Evolutionary conservation across 2,888 invertebrate genomes (phyloP).

Genomic region (Silvanus unidentatus): DNA sequence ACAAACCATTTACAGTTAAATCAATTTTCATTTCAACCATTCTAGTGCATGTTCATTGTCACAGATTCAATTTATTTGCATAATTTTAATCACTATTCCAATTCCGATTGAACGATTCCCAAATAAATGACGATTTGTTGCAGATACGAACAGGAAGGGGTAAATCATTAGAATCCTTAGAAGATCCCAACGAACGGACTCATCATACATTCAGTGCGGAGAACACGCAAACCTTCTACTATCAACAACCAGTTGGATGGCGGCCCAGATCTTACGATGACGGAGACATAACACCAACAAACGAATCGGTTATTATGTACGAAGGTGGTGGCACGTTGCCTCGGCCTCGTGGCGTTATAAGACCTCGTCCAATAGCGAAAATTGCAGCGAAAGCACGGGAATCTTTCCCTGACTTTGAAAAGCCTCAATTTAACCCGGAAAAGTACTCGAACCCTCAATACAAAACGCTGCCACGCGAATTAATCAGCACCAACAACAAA

Average conservation of each 20-base stretch:
- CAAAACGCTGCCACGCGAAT: constrained; percentile 51
- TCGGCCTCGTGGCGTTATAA: constrained; percentile 72
- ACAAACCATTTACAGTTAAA: background rate
- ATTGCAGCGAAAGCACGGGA: constrained; percentile 54
- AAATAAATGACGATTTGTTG: constrained; percentile 24
- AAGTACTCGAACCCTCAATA: constrained; percentile 46
- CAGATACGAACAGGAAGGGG: constrained; percentile 79
- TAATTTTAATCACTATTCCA: background rate
- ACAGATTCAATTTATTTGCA: background rate
- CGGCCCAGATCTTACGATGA: constrained; percentile 71
- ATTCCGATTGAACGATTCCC: background rate
- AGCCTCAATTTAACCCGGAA: constrained; percentile 44
- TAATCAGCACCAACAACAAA: constrained; percentile 46
- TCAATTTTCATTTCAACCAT: background rate
- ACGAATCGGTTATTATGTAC: constrained; percentile 54
- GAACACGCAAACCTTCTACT: constrained; percentile 55
- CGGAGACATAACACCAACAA: constrained; percentile 85
- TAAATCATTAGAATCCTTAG: constrained; percentile 78
- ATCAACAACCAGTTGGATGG: constrained; percentile 46
- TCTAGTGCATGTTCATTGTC: constrained; percentile 1
- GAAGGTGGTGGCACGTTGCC: constrained; percentile 83
- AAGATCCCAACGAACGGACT: constrained; percentile 66
- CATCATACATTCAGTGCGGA: constrained; percentile 57
- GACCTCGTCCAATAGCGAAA: constrained; percentile 78
- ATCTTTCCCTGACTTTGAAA: constrained; percentile 46